These are phyloP conservation scores for Hylaea fasciaria DNA, from an alignment of 2,888 invertebrate species.

Conservation along the genomic window DNA sequence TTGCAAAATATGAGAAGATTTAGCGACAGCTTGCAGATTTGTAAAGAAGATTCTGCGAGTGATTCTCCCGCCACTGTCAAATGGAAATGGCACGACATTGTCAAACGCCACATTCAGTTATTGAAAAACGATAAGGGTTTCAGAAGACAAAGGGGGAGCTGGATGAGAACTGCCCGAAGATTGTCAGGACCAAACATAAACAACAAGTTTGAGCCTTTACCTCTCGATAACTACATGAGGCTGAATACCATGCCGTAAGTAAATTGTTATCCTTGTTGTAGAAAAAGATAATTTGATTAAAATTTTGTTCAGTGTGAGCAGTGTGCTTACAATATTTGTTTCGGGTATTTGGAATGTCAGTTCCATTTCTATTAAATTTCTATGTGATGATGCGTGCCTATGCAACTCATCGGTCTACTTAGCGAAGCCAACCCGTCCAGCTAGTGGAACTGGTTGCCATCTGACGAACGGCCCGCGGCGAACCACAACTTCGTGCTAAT, in stretches of 20 bases:
- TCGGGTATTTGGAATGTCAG: background rate
- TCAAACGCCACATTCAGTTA: slow-evolving; percentile 79
- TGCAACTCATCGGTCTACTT: slow-evolving; percentile 64
- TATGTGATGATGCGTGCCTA: slow-evolving; percentile 51
- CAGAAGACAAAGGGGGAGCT: slow-evolving; percentile 78
- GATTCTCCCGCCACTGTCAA: slow-evolving; percentile 81
- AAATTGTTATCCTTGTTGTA: slow-evolving; percentile 7
- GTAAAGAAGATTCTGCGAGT: slow-evolving; percentile 82
- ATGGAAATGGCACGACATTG: slow-evolving; percentile 83
- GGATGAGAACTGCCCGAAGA: slow-evolving; percentile 78
- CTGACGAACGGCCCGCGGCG: slow-evolving; percentile 54
- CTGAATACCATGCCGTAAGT: slow-evolving; percentile 82
- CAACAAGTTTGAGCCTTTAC: slow-evolving; percentile 65
- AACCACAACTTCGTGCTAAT: slow-evolving; percentile 61
- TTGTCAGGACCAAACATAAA: slow-evolving; percentile 70
- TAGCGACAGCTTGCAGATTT: slow-evolving; percentile 81
- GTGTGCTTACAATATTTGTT: background rate
- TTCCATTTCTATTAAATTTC: slow-evolving; percentile 43
- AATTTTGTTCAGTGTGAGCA: background rate
- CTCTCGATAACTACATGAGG: slow-evolving; percentile 76
- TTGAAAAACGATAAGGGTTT: slow-evolving; percentile 80
- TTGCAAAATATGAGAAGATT: slow-evolving; percentile 81
- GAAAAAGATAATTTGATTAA: background rate
- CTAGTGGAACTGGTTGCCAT: slow-evolving; percentile 68
- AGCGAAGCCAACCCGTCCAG: slow-evolving; percentile 59